Evolutionary conservation across 2,797 vertebrate species (phyloP), one percentile per base, ranked within the genome.

Genomic region (Cynopterus sphinx): DNA sequence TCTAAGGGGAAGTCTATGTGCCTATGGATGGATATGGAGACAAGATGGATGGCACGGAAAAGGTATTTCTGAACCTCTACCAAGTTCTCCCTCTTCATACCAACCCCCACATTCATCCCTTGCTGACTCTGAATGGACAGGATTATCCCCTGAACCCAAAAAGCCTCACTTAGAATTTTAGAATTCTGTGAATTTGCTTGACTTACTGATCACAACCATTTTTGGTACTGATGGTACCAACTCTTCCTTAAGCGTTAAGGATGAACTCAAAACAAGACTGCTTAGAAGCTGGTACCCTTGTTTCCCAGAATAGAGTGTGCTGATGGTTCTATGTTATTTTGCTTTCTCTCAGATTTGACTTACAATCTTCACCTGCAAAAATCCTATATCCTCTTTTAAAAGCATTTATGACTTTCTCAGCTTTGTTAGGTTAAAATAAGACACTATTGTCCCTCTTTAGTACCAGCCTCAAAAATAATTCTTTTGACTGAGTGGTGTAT

Each of bases 291-390:
- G 55, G 26, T 31, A 68, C 75, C 28, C 12, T 79, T 88, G 39
- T 63, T 91, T 63, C 10, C 26, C 17, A 68, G 43, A 83, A 78
- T 9, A 93, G 59, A 94, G 22, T 70, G 9, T 28, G 13, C 77
- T 55, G 31, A 94, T n/a, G 10, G 49, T 46, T 63, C 36, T 75
- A 59, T 53, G 24, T 87, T 82, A 94, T 59, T 93, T 59, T 77
- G 16, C n/a, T 88, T 67, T 93, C 51, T 90, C 26, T 79, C 31
- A 28, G 63, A 4, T 77, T 83, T 90, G 68, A 39, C 51, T 49
- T 83, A 65, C 59, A 19, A 95, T 84, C 92, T 28, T 63, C 13
- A 88, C 79, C 74, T 93, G 91, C 41, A 77, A 86, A 96, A 65
- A 16, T 11, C 22, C n/a, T 26, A 3, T n/a, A 57, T 77, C 61